phyloP scores from a whole-genome alignment of 2,113 vertebrate species.

The Pterocles burchelli region DNA sequence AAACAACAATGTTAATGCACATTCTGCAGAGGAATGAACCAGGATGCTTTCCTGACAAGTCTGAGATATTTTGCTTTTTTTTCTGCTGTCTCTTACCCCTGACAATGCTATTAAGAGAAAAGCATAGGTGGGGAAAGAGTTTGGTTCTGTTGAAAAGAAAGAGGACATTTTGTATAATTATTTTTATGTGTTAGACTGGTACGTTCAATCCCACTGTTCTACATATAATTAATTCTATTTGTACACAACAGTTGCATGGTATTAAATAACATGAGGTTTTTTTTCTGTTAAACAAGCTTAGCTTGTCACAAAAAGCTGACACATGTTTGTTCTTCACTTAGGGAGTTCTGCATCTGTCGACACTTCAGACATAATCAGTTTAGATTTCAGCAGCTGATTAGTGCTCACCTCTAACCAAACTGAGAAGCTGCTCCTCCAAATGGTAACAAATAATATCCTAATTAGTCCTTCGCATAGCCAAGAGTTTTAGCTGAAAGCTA shows the following conservation, averaged over 20 bases:
- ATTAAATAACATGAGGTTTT: background rate
- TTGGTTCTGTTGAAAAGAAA: background rate
- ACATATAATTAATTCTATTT: conserved; percentile 25
- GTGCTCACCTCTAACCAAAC: conserved; percentile 67
- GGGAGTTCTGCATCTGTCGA: conserved; percentile 71
- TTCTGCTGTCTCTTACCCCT: background rate
- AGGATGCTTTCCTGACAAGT: background rate
- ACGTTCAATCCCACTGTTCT: background rate
- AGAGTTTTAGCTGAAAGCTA: conserved; percentile 9
- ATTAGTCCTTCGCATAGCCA: conserved; percentile 26
- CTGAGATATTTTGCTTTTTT: background rate
- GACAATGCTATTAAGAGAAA: background rate
- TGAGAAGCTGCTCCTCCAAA: conserved; percentile 61
- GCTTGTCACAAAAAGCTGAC: conserved; percentile 55
- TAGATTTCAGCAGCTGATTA: conserved; percentile 79
- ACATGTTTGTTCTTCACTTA: conserved; percentile 63
- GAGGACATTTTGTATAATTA: background rate
- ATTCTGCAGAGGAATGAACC: background rate
- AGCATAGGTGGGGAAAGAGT: background rate
- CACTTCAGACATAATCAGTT: conserved; percentile 80
- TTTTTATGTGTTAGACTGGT: background rate
- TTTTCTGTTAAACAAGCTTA: conserved; percentile 17
- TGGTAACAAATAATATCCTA: conserved; percentile 62
- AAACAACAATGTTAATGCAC: background rate
- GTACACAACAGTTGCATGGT: background rate